Conservation (phyloP, 1,140 invertebrate genomes). For the Drosophila sp. region DNA sequence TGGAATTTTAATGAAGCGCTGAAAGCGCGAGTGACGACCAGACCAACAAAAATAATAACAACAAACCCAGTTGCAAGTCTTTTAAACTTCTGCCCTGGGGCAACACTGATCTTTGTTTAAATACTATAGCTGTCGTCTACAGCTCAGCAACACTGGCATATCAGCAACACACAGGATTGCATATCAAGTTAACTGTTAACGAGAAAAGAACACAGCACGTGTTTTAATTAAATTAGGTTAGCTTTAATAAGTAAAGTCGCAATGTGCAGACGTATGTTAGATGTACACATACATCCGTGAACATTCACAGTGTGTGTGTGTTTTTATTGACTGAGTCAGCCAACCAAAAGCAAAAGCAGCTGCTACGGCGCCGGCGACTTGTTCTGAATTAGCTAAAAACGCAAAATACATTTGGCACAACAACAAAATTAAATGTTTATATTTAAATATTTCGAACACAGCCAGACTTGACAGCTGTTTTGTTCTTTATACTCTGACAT, state of each 20-base stretch:
- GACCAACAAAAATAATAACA: not conserved
- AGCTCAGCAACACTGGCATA: constrained; percentile 25
- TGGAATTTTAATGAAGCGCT: constrained; percentile 56
- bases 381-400: constrained; percentile 57
- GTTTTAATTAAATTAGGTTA: constrained; percentile 70
- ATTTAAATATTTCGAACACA: constrained; percentile 47
- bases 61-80: constrained; percentile 22
- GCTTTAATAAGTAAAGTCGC: constrained; percentile 11
- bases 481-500: constrained; percentile 22
- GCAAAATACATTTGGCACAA: constrained; percentile 49
- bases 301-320: not conserved
- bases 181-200: constrained; percentile 9
- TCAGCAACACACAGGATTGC: constrained; percentile 1
- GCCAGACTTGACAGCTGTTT: constrained; percentile 59
- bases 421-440: constrained; percentile 21
- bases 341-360: constrained; percentile 23
- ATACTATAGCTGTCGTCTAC: not conserved
- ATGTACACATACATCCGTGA: constrained; percentile 3
- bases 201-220: constrained; percentile 44
- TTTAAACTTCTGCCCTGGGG: not conserved
- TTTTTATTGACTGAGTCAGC: constrained; percentile 39
- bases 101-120: not conserved
- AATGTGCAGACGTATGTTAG: not conserved
- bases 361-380: constrained; percentile 17
- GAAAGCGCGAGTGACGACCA: constrained; percentile 47